Base-by-base conservation (phyloP, 2,888 invertebrate species). In the Eupithecia abbreviata region DNA sequence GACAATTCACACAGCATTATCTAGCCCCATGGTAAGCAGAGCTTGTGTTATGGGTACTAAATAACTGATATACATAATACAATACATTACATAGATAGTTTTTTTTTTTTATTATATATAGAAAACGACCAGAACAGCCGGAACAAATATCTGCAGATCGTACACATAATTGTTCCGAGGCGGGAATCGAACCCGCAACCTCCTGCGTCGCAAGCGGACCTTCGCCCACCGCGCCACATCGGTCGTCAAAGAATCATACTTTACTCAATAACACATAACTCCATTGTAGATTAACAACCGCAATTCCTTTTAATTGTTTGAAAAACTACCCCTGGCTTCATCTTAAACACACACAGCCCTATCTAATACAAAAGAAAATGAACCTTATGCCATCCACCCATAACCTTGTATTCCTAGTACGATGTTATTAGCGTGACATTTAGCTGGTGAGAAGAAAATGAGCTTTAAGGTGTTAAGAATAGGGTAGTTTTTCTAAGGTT, bases 291-390 rank as follows among this genome's bases (percentile, higher is more conserved):
- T 87, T 90, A 90, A 90, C 90, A 89, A 89, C 92, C 91, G 85
- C 91, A 91, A 91, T 88, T 89, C 90, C 90, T 87, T 86, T 88
- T 90, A 91, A 91, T 92, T 92, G 91, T 91, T 90, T 89, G 89
- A 90, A 90, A 91, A 92, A 91, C 90, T 90, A 91, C 90, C 92
- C 90, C 89, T 87, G 82, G 82, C 81, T 82, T 87, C 85, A 87
- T 85, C 79, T 69, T 69, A 30, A 30, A 30, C 47, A 69, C 67
- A 67, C 67, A 68, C 66, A 68, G 42, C 12, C 47, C 69, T 18
- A 69, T 45, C 10, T 9, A 49, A 13, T 43, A 69, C 69, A 69
- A 69, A 18, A 12, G 69, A 69, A 47, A 30, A 69, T 47, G 9
- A 69, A 69, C 47, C 69, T 69, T 69, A 69, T 10, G 10, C 5